Evolutionary conservation across 37 sponge, comb jelly and placozoan genomes (phyloP).

Genomic region (Spongilla lacustris): DNA sequence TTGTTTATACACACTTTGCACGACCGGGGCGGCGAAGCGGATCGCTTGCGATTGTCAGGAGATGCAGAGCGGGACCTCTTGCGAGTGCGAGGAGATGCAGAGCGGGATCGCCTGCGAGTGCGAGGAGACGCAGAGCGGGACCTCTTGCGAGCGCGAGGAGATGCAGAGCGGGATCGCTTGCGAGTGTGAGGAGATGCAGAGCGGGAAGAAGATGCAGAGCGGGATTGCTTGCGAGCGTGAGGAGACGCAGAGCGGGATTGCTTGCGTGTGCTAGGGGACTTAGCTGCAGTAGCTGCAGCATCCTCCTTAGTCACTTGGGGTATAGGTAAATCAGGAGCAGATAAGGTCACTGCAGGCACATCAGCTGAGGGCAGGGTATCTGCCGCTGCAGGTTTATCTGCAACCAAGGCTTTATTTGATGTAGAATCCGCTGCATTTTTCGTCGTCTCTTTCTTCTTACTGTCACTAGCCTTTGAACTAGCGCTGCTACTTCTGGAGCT

Average conservation of each 20-base stretch:
- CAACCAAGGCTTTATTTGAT: not conserved
- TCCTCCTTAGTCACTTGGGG: not conserved
- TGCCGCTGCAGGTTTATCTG: constrained; percentile 3
- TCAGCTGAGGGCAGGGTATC: not conserved
- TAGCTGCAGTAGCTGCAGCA: not conserved
- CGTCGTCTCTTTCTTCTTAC: constrained; percentile 11
- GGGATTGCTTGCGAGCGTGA: not conserved
- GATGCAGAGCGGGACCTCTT: constrained; percentile 36
- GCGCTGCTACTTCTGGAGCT: constrained; percentile 25
- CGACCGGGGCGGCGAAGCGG: constrained; percentile 55
- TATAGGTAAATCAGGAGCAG: too few relatives aligned
- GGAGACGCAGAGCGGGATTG: not conserved
- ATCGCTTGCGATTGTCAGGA: constrained; percentile 6
- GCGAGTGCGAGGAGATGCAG: not conserved
- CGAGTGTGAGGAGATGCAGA: constrained; percentile 17
- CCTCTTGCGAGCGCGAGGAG: constrained; percentile 13
- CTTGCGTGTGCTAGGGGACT: not conserved
- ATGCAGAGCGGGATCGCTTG: not conserved
- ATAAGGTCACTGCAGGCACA: not conserved
- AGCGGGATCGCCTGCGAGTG: not conserved
- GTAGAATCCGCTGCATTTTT: not conserved
- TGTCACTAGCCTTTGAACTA: not conserved
- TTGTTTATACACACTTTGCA: constrained; percentile 71
- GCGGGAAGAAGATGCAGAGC: constrained; percentile 29
- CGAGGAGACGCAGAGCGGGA: constrained; percentile 34